phyloP scores from a whole-genome alignment of 2,113 vertebrate species.

The Dipodomys ordii region DNA sequence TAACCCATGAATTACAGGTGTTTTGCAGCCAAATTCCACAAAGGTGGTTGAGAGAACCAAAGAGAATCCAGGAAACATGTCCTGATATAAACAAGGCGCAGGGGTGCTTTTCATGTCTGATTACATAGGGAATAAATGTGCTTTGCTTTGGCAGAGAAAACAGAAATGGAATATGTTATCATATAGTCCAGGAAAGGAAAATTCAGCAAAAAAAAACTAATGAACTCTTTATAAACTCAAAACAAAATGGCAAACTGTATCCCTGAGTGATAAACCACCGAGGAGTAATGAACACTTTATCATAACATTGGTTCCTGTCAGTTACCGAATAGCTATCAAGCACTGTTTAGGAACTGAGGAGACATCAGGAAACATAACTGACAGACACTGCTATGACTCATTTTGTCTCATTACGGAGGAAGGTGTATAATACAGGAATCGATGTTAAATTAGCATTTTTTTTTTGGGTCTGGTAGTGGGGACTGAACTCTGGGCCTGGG shows the following conservation, averaged over 20 bases:
- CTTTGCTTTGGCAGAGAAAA: neutral
- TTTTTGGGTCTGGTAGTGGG: too few relatives aligned
- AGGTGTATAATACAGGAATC: neutral
- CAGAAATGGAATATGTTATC: neutral
- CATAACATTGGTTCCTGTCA: neutral
- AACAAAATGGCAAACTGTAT: neutral
- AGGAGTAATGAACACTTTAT: neutral
- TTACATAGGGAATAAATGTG: neutral
- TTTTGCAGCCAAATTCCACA: constrained; percentile 8
- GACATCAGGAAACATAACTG: neutral
- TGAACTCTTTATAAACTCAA: neutral
- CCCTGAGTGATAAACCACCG: neutral
- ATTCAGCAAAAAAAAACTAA: neutral
- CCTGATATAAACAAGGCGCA: neutral
- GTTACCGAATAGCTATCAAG: neutral
- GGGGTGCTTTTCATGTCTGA: neutral
- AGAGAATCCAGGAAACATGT: neutral
- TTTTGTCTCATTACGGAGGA: neutral
- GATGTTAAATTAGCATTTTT: neutral
- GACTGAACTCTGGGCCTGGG: too few relatives aligned
- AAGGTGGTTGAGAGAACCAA: neutral
- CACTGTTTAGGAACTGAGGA: neutral
- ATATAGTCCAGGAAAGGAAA: neutral
- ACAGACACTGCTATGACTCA: neutral
- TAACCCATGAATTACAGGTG: neutral